A percentile compares a stretch with the other conserved stretches of the same genome.
These are phyloP conservation scores for Rhamnusium bicolor DNA, from an alignment of 2,888 invertebrate species.

Conservation along the genomic window DNA sequence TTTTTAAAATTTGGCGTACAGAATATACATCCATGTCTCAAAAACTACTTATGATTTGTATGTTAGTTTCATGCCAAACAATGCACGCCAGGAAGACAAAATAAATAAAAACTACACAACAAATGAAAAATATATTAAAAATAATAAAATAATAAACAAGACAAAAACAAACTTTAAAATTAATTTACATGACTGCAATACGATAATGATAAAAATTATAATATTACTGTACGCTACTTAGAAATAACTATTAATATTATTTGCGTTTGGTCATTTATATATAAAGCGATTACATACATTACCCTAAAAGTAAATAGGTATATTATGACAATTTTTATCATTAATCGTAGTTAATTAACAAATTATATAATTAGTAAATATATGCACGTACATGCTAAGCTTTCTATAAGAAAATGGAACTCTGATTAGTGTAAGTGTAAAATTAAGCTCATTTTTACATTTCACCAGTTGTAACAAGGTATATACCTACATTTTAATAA, in stretches of 20 bases:
- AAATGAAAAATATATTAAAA: conserved; percentile 40
- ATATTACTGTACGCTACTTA: not conserved
- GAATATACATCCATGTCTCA: not conserved
- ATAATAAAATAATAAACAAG: conserved; percentile 33
- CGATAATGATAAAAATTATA: conserved; percentile 31
- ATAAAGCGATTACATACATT: conserved; percentile 25
- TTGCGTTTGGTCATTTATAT: conserved; percentile 24
- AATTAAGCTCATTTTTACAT: not conserved
- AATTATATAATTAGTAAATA: conserved; percentile 50
- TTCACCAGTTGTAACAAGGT: too few species aligned
- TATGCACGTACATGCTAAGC: conserved; percentile 44
- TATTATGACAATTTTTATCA: conserved; percentile 36
- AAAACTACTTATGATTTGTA: not conserved
- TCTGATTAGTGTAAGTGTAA: conserved; percentile 12
- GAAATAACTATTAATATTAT: conserved; percentile 19
- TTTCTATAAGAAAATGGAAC: conserved; percentile 47
- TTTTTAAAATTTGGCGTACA: conserved; percentile 15
- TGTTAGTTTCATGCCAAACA: conserved; percentile 10
- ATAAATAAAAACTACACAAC: conserved; percentile 35
- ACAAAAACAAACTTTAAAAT: conserved; percentile 33
- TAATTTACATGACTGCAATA: conserved; percentile 30
- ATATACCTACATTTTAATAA: too few species aligned
- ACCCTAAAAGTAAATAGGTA: conserved; percentile 21
- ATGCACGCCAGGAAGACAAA: not conserved
- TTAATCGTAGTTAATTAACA: conserved; percentile 44